phyloP scores from a whole-genome alignment of 2,888 invertebrate genomes.

The Elmis aenea region DNA sequence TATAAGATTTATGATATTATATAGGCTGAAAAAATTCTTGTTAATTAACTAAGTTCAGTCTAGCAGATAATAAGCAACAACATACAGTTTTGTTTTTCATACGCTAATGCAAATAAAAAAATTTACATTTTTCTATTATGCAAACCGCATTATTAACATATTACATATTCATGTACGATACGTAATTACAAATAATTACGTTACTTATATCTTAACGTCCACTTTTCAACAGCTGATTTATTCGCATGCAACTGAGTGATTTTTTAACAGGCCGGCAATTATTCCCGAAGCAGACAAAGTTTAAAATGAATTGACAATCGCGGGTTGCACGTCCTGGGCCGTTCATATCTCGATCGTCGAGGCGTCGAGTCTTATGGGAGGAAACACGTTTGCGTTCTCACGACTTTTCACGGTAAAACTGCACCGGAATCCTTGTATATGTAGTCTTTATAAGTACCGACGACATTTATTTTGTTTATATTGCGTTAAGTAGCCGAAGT shows the following conservation, averaged over 20 bases:
- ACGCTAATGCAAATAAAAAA: too few relatives aligned
- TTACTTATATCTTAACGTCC: too few relatives aligned
- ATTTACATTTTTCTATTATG: too few relatives aligned
- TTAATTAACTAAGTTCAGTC: too few relatives aligned
- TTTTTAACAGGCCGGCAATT: constrained; percentile 10
- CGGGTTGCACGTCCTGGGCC: constrained; percentile 8
- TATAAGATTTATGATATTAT: too few relatives aligned
- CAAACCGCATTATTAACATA: too few relatives aligned
- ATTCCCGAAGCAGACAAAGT: constrained; percentile 10
- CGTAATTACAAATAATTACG: too few relatives aligned
- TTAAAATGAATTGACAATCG: constrained; percentile 11
- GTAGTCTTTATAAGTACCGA: constrained; percentile 17
- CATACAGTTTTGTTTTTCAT: too few relatives aligned
- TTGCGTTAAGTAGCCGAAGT: constrained; percentile 11
- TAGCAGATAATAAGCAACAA: too few relatives aligned
- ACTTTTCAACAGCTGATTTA: constrained; percentile 7
- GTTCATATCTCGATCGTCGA: constrained; percentile 10
- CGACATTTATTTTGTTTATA: constrained; percentile 18
- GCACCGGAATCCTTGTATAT: constrained; percentile 15
- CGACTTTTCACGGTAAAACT: constrained; percentile 14
- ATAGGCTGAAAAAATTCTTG: too few relatives aligned
- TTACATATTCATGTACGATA: too few relatives aligned
- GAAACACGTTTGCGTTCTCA: constrained; percentile 22
- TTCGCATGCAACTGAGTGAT: constrained; percentile 11
- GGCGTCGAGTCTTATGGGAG: constrained; percentile 10